Evolutionary conservation across 2,888 invertebrate genomes (phyloP).

Genomic region (Sminthurides aquaticus): DNA sequence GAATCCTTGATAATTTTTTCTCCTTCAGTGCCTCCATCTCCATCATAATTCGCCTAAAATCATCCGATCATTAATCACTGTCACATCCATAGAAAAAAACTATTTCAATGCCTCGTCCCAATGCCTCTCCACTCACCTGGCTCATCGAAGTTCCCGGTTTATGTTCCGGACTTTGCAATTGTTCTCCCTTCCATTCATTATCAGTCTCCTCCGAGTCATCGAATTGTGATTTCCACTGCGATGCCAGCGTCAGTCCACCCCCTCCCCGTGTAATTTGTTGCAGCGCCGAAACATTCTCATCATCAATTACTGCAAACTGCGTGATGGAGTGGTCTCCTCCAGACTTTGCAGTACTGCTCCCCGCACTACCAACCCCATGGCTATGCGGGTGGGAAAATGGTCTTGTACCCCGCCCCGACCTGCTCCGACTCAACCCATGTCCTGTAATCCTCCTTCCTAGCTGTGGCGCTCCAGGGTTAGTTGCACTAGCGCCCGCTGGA

Average conservation of each 20-base stretch:
- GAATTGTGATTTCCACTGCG: conserved; percentile 93
- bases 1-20: conserved; percentile 20
- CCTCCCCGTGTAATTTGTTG: conserved; percentile 86
- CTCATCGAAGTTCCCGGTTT: conserved; percentile 39
- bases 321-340: conserved; percentile 70
- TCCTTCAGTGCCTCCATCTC: conserved; percentile 23
- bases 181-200: conserved; percentile 86
- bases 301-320: conserved; percentile 86
- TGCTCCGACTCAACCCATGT: conserved; percentile 41
- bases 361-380: conserved; percentile 32
- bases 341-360: conserved; percentile 21
- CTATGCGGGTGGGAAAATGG: conserved; percentile 42
- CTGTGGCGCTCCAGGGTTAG: conserved; percentile 35
- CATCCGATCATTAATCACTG: neutral
- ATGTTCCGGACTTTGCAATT: conserved; percentile 56
- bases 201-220: conserved; percentile 91
- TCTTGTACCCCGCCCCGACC: conserved; percentile 38
- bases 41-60: conserved; percentile 25
- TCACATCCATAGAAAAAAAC: no score
- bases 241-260: conserved; percentile 67
- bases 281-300: conserved; percentile 79
- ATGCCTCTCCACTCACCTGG: conserved; percentile 38
- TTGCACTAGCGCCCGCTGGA: conserved; percentile 21
- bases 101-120: no score
- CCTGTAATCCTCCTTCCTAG: conserved; percentile 32